Percentiles rank a stretch among this genome's conserved stretches.
Conservation (phyloP, 2,888 invertebrate genomes). For the Gymnoscelis rufifasciata region DNA sequence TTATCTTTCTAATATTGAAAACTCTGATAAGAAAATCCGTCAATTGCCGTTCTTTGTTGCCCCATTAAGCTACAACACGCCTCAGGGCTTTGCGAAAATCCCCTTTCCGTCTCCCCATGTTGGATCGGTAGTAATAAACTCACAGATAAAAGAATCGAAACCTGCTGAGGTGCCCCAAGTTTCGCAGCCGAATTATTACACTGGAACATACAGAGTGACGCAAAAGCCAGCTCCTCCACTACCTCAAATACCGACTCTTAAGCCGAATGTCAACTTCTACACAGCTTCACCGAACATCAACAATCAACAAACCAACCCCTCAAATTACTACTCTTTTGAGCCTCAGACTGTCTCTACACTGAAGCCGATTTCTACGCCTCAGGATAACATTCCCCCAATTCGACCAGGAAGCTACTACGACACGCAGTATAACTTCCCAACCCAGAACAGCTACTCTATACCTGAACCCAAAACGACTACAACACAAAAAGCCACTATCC, state of each 20-base stretch:
- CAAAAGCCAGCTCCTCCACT: slow-evolving; percentile 44
- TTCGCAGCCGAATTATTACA: slow-evolving; percentile 23
- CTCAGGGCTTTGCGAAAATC: slow-evolving; percentile 90
- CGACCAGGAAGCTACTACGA: slow-evolving; percentile 55
- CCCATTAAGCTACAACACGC: slow-evolving; percentile 90
- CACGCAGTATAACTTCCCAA: slow-evolving; percentile 46
- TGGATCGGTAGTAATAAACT: slow-evolving; percentile 88
- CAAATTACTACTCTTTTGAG: slow-evolving; percentile 65
- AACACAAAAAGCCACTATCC: slow-evolving; percentile 41
- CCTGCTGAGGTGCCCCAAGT: slow-evolving; percentile 25
- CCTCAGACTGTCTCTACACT: slow-evolving; percentile 62
- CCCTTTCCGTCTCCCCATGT: slow-evolving; percentile 92
- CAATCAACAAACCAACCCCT: slow-evolving; percentile 28
- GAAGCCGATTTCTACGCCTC: slow-evolving; percentile 43
- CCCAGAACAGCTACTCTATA: slow-evolving; percentile 33
- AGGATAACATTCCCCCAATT: slow-evolving; percentile 35
- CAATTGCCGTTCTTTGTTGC: slow-evolving; percentile 91
- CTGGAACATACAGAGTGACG: slow-evolving; percentile 33
- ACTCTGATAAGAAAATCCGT: slow-evolving; percentile 84
- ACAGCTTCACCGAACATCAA: slow-evolving; percentile 40
- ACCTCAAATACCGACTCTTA: slow-evolving; percentile 39
- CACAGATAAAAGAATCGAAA: slow-evolving; percentile 56
- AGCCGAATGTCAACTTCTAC: slow-evolving; percentile 64
- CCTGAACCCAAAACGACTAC: slow-evolving; percentile 44
- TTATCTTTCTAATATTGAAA: slow-evolving; percentile 86